Base-by-base conservation (phyloP, 2,797 vertebrate species). In the Huso huso region DNA sequence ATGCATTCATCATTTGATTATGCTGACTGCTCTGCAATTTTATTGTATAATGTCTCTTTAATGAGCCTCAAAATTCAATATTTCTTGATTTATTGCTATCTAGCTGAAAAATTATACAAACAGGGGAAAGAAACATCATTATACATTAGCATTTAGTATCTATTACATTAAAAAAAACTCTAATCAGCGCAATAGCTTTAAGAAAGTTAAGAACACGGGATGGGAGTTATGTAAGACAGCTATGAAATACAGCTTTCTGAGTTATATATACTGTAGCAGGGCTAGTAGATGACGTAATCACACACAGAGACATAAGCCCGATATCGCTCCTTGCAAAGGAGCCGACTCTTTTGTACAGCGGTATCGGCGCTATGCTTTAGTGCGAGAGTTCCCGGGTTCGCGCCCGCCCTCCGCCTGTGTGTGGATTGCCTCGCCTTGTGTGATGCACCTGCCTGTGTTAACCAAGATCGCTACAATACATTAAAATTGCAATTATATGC, bases 121-220 rank as follows among this genome's bases (percentile, higher is more conserved):
- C 81, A 84, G 84, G 82, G 80, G 82, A 75, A 88, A 82, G 83
- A 77, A 69, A 64, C 58, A 68, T 80, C 73, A 77, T 74, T 80
- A 83, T 76, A 78, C 74, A 79, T 82, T 84, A 87, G 80, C 81
- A 78, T 80, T 79, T 84, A 66, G 71, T 72, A 71, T 74, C 70
- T 71, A 73, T 75, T 71, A 61, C 57, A 63, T 55, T 11, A 59
- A 66, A 64, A 62, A 66, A 63, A 72, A 65, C 7, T 82, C 84
- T 90, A 89, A 90, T 88, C 86, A 89, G 84, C 88, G 89, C 89
- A 89, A 89, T 87, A 87, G 84, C 86, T 87, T 86, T 75, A 88
- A 90, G 86, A 67, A 74, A 72, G 86, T 90, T 90, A 69, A 64
- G 63, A 15, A 72, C 72, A 74, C 65, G 5, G 79, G 85, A 85